Base-by-base conservation (phyloP, 2,888 invertebrate genomes). In the Sinodicranocentrus sp. region DNA sequence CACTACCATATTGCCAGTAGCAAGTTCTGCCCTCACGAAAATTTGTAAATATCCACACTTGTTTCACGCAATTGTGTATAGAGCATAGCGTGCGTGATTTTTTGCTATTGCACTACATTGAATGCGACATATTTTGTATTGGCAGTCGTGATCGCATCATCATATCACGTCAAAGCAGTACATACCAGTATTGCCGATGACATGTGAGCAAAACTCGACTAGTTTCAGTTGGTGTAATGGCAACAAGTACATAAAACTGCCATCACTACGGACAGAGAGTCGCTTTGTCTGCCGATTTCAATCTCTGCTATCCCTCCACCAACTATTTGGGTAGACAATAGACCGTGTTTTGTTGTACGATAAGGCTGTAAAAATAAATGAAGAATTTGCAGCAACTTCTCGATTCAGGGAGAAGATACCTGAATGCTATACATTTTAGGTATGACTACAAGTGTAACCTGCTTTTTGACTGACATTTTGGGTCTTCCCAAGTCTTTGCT, bases 221-320 rank as follows among this genome's bases (percentile, higher is more conserved):
- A 76, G 65, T 65, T 76, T 76, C 44, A 43, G 33, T 68, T 28
- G 17, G 26, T 68, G 17, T 23, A 48, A 48, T 25, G 21, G 28
- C 48, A 13, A 61, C 63, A 63, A 48, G n/a, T 57, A 57, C 6
- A 57, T 23, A 21, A 57, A 19, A 21, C 15, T 3, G 21, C 21
- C 57, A 57, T 10, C 17, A 76, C 28, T 33, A 65, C 44, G 59
- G 33, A 68, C 33, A 73, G 57, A 78, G 71, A 79, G 79, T 63
- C 79, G 52, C 71, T 63, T 52, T 79, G 79, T 79, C 79, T 79
- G 43, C 71, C 79, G 79, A 79, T 63, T 65, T 72, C 68, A 70
- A 78, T 68, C 68, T 68, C 13, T n/a, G 54, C n/a, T 28, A 25
- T 73, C 33, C 23, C 10, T 61, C 48, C 63, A n/a, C n/a, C 25